A percentile compares a stretch with the other conserved stretches of the same genome.
Evolutionary conservation across 1,140 invertebrate genomes (phyloP).

Genomic region (Potamilus streckersoni): DNA sequence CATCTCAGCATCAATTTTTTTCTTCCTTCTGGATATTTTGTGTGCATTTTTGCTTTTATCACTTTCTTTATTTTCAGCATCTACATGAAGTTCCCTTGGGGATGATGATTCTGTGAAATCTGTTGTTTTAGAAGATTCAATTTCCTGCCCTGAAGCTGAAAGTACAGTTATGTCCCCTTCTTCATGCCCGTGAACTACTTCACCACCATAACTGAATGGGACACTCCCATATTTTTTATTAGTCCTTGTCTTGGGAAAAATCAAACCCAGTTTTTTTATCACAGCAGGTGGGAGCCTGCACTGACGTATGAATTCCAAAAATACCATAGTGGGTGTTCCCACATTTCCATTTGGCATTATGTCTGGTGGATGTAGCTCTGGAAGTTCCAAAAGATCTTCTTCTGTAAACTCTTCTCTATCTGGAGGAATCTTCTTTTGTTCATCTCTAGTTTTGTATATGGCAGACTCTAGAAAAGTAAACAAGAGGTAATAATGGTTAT

Average conservation of each 20-base stretch:
- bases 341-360: conserved; percentile 74
- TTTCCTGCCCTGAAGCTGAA: conserved; percentile 31
- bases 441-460: conserved; percentile 49
- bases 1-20: conserved; percentile 41
- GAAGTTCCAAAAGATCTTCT: conserved; percentile 61
- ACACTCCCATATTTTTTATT: conserved; percentile 71
- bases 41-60: conserved; percentile 3
- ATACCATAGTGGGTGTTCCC: conserved; percentile 72
- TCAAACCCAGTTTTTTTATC: conserved; percentile 71
- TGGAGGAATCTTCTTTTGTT: conserved; percentile 45
- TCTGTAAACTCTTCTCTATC: conserved; percentile 56
- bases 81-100: not conserved
- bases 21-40: conserved; percentile 3
- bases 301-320: conserved; percentile 70
- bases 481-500: not conserved
- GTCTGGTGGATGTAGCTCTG: conserved; percentile 70
- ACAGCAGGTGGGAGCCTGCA: conserved; percentile 71
- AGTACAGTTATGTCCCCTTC: conserved; percentile 17
- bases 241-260: conserved; percentile 59
- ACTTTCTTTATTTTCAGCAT: not conserved
- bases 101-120: conserved; percentile 6
- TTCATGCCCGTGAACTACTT: conserved; percentile 9
- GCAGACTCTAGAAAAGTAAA: conserved; percentile 4
- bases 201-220: conserved; percentile 68
- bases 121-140: conserved; percentile 6